Percentiles rank a stretch among this genome's conserved stretches.
Evolutionary conservation across 1,140 invertebrate genomes (phyloP).

Genomic region (Drosophila miranda): DNA sequence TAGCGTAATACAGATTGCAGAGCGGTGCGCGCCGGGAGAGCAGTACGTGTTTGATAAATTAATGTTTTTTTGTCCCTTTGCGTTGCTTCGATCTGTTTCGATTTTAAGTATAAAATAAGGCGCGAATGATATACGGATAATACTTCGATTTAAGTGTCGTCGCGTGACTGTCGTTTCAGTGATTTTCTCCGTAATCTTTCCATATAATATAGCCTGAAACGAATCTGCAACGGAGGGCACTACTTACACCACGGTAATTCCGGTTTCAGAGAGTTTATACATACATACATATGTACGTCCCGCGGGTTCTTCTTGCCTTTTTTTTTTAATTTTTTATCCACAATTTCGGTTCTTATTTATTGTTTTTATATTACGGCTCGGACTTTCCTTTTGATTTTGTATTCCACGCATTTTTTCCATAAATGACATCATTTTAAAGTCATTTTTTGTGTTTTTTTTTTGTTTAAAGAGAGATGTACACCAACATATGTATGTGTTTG

Average conservation of each 20-base stretch:
- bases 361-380: neutral
- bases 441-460: neutral
- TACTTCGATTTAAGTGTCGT: conserved; percentile 30
- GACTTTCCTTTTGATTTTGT: conserved; percentile 20
- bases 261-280: conserved; percentile 14
- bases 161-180: conserved; percentile 13
- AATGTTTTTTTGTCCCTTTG: conserved; percentile 4
- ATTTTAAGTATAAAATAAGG: conserved; percentile 32
- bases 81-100: neutral
- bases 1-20: conserved; percentile 8
- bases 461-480: no score
- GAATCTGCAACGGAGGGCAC: conserved; percentile 20
- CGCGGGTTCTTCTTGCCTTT: neutral
- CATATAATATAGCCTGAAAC: conserved; percentile 12
- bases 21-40: conserved; percentile 1
- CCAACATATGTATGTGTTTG: no score
- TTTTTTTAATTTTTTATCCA: conserved; percentile 5
- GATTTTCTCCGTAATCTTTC: neutral
- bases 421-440: conserved; percentile 36
- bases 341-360: conserved; percentile 5
- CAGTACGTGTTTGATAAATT: conserved; percentile 17
- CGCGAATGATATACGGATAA: conserved; percentile 25
- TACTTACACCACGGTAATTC: conserved; percentile 21
- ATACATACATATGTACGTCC: neutral
- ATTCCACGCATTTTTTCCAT: conserved; percentile 2